Base-by-base conservation (phyloP, 2,888 invertebrate species). In the Phorcus lineatus region DNA sequence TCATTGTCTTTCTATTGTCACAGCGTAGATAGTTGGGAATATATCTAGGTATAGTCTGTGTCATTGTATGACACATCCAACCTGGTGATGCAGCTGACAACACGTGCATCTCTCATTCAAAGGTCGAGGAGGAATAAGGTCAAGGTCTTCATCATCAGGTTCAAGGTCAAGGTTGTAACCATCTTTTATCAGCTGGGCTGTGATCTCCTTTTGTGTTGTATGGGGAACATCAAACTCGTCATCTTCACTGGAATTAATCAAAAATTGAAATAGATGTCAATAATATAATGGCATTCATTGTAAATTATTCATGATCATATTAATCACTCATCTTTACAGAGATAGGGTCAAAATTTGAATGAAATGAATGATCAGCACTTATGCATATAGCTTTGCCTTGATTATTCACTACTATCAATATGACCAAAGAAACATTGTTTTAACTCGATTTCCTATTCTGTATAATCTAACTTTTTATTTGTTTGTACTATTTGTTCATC, bases 101-200 rank as follows among this genome's bases (percentile, higher is more conserved):
- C 94, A 94, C 17, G 91, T 88, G 86, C 94, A 94, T 79, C 93
- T 88, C 82, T 93, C 92, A 83, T 92, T 91, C 31, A 93, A 87
- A 52, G 93, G 93, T 83, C 93, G 91, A 36, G 94, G 94, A 28
- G 94, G 94, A 83, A 94, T 93, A 31, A 94, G 91, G 87, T 94
- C 94, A 82, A 94, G 91, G 86, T 94, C 94, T 85, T 94, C 94
- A 86, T 94, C 94, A 86, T 94, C 94, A 4, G 94, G 95, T 81
- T 95, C 95, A 90, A 95, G 94, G 92, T 95, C 95, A 92, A 95
- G 91, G 88, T 95, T 94, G 85, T 93, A 93, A 19, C 93, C 93
- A 88, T 95, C 95, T 85, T 95, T 94, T 79, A 95, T 94, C 84
- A 95, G 93, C 83, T 95, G 95, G 86, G 95, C 94, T 9, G 94